Evolutionary conservation across 2,888 invertebrate species (phyloP).

Genomic region (Crematogaster levior): DNA sequence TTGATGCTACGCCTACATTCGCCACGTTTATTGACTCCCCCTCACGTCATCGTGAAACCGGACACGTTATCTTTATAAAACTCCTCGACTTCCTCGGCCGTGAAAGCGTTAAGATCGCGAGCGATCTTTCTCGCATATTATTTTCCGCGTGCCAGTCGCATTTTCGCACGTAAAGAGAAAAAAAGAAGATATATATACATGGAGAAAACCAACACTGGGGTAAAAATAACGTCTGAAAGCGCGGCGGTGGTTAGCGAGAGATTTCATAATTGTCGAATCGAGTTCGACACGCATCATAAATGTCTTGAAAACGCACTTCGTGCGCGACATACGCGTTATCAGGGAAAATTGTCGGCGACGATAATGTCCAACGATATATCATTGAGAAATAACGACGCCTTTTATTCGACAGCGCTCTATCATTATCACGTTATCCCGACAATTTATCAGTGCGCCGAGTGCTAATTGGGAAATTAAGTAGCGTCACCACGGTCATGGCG

Average conservation of each 20-base stretch:
- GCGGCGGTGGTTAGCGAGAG: neutral
- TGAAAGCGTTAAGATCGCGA: slow-evolving; percentile 51
- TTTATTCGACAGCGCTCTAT: slow-evolving; percentile 60
- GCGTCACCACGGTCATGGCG: slow-evolving; percentile 6
- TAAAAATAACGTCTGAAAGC: slow-evolving; percentile 16
- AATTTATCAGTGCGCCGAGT: slow-evolving; percentile 66
- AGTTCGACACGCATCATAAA: slow-evolving; percentile 54
- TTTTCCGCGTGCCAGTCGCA: slow-evolving; percentile 49
- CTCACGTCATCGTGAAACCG: slow-evolving; percentile 51
- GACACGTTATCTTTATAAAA: slow-evolving; percentile 53
- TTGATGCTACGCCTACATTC: slow-evolving; percentile 46
- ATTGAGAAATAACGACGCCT: slow-evolving; percentile 63
- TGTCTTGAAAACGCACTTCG: slow-evolving; percentile 31
- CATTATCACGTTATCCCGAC: slow-evolving; percentile 68
- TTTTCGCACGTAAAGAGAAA: neutral
- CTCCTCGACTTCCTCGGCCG: slow-evolving; percentile 40
- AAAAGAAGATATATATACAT: neutral
- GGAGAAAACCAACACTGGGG: slow-evolving; percentile 2
- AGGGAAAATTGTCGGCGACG: slow-evolving; percentile 29
- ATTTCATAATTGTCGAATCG: slow-evolving; percentile 52
- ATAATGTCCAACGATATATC: slow-evolving; percentile 51
- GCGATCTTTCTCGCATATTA: slow-evolving; percentile 46
- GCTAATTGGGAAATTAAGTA: slow-evolving; percentile 58
- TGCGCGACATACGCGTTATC: slow-evolving; percentile 48
- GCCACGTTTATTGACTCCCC: slow-evolving; percentile 51